phyloP scores from a whole-genome alignment of 1,140 invertebrate genomes.

The Euwallacea fornicatus region DNA sequence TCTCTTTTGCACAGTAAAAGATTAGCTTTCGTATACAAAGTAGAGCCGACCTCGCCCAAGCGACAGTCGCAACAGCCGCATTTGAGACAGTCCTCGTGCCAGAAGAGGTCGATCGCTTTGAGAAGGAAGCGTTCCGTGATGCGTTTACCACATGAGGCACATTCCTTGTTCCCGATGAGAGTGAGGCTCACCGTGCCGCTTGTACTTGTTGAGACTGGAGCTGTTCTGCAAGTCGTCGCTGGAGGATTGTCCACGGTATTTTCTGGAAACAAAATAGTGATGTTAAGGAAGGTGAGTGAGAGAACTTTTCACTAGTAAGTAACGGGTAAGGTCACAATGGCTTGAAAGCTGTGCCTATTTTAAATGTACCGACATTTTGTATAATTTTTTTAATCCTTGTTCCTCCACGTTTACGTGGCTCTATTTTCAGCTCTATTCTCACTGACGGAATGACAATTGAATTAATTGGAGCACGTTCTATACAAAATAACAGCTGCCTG shows the following conservation, averaged over 20 bases:
- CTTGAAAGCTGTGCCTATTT: not conserved
- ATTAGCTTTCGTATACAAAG: slow-evolving; percentile 89
- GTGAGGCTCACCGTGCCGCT: slow-evolving; percentile 42
- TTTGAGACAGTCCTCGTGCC: slow-evolving; percentile 94
- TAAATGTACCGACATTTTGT: not conserved
- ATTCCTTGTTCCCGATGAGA: slow-evolving; percentile 62
- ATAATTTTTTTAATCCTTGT: not conserved
- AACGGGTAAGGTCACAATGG: not conserved
- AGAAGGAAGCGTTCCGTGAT: slow-evolving; percentile 76
- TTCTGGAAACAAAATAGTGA: slow-evolving; percentile 44
- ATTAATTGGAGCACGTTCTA: slow-evolving; percentile 23
- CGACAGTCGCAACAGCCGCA: slow-evolving; percentile 92
- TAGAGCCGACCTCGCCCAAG: slow-evolving; percentile 88
- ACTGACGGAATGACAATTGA: slow-evolving; percentile 11
- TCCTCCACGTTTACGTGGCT: not conserved
- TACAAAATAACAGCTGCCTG: slow-evolving; percentile 10
- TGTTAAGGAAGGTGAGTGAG: not conserved
- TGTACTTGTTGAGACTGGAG: slow-evolving; percentile 45
- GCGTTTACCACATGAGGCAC: slow-evolving; percentile 74
- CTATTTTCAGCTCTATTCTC: no score
- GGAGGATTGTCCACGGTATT: slow-evolving; percentile 49
- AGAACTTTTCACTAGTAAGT: not conserved
- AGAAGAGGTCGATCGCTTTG: slow-evolving; percentile 83
- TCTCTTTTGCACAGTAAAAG: slow-evolving; percentile 91
- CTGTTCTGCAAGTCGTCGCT: slow-evolving; percentile 40